Conservation (phyloP, 2,888 invertebrate genomes). For the Zhuqinia jingwanae region DNA sequence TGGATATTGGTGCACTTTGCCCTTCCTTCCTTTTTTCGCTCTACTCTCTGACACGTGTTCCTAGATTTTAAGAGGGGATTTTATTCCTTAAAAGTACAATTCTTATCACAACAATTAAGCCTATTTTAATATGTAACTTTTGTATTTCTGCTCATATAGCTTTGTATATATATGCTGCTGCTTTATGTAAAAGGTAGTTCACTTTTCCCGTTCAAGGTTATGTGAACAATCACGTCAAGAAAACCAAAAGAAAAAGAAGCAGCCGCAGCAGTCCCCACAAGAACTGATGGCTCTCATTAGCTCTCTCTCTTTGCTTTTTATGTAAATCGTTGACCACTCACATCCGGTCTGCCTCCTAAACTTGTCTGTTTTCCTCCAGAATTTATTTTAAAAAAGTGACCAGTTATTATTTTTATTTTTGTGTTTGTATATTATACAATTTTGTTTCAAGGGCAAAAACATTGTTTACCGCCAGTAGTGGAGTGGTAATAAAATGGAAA, state of each 20-base stretch:
- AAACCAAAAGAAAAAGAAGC: neutral
- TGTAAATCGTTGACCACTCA: constrained; percentile 48
- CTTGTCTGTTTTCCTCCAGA: constrained; percentile 23
- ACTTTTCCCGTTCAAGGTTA: constrained; percentile 22
- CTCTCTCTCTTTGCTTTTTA: neutral
- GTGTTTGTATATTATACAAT: constrained; percentile 3
- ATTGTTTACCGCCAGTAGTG: neutral
- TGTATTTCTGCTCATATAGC: neutral
- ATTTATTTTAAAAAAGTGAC: constrained; percentile 2
- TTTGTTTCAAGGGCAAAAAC: neutral
- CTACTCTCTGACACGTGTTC: constrained; percentile 55
- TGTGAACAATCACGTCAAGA: constrained; percentile 17
- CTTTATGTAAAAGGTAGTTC: neutral
- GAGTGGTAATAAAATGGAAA: neutral
- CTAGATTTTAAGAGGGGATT: constrained; percentile 41
- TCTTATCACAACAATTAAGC: constrained; percentile 48
- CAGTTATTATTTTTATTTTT: constrained; percentile 6
- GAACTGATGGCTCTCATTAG: constrained; percentile 18
- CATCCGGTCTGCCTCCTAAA: constrained; percentile 36
- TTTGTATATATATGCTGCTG: neutral
- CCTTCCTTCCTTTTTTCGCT: neutral
- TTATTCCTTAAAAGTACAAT: constrained; percentile 16
- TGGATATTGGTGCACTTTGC: too few relatives aligned
- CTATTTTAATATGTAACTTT: constrained; percentile 10
- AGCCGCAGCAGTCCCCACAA: neutral